phyloP scores from a whole-genome alignment of 2,113 vertebrate genomes.

The Nibea albiflora region DNA sequence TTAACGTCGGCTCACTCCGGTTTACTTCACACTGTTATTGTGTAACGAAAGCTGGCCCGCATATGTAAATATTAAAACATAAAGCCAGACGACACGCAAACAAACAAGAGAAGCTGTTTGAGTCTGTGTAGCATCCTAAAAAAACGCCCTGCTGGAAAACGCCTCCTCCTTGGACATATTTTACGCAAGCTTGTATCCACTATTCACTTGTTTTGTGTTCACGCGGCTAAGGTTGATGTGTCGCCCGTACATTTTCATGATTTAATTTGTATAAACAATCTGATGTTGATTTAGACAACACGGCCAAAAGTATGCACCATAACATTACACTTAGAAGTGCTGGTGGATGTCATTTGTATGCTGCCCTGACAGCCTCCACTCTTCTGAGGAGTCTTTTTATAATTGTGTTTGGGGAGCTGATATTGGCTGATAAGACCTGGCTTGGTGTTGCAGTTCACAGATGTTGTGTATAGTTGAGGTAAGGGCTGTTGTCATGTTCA shows the following conservation, averaged over 20 bases:
- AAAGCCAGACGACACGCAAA: too few species aligned
- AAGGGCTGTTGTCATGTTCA: background rate
- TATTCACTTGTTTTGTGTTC: too few species aligned
- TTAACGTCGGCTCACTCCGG: background rate
- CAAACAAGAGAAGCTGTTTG: background rate
- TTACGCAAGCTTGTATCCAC: background rate
- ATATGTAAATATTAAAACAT: background rate
- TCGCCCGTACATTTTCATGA: too few species aligned
- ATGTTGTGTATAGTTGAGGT: background rate
- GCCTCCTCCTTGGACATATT: background rate
- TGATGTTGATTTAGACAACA: background rate
- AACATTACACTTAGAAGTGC: background rate
- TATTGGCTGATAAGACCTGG: background rate
- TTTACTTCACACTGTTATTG: background rate
- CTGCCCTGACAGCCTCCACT: background rate
- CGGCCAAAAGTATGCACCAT: background rate
- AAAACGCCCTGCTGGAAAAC: background rate
- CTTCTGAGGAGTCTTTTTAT: background rate
- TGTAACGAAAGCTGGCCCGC: background rate
- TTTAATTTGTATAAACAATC: background rate
- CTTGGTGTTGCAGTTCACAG: background rate
- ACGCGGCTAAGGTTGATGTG: too few species aligned
- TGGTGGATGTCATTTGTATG: background rate
- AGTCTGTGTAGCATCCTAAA: background rate
- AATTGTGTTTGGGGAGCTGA: background rate